These are phyloP conservation scores for Neogale vison DNA, from an alignment of 2,113 vertebrate species.

Conservation along the genomic window DNA sequence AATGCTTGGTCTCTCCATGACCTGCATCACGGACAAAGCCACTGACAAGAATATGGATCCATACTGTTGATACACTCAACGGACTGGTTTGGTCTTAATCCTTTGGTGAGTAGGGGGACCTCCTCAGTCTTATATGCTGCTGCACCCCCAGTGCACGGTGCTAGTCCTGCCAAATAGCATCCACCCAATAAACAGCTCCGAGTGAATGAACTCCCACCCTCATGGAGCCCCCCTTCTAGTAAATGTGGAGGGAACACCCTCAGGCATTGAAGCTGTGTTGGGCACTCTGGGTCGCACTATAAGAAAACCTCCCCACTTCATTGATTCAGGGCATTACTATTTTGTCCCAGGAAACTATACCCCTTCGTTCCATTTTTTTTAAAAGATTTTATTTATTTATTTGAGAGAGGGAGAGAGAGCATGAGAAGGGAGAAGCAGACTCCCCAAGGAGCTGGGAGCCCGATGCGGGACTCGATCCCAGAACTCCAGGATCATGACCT, in stretches of 20 bases:
- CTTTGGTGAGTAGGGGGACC: neutral
- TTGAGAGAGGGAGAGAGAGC: too few species aligned
- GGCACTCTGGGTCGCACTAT: neutral
- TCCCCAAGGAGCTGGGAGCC: too few species aligned
- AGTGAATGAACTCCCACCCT: neutral
- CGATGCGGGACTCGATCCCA: too few species aligned
- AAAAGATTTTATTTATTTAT: too few species aligned
- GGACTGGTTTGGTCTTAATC: neutral
- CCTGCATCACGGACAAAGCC: neutral
- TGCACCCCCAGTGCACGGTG: accelerated
- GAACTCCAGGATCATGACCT: too few species aligned
- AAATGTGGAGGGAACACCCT: neutral
- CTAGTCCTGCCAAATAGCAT: neutral
- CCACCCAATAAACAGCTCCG: neutral
- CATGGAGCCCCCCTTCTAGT: neutral
- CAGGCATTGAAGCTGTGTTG: neutral
- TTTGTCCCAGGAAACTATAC: neutral
- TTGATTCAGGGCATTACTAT: neutral
- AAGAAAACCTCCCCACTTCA: neutral
- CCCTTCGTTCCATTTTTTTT: too few species aligned
- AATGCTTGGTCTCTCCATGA: neutral
- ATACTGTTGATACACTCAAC: neutral
- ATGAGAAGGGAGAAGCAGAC: too few species aligned
- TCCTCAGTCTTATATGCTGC: neutral
- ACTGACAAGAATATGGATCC: neutral